Base-by-base conservation (phyloP, 2,888 invertebrate genomes). In the Luffia ferchaultella region DNA sequence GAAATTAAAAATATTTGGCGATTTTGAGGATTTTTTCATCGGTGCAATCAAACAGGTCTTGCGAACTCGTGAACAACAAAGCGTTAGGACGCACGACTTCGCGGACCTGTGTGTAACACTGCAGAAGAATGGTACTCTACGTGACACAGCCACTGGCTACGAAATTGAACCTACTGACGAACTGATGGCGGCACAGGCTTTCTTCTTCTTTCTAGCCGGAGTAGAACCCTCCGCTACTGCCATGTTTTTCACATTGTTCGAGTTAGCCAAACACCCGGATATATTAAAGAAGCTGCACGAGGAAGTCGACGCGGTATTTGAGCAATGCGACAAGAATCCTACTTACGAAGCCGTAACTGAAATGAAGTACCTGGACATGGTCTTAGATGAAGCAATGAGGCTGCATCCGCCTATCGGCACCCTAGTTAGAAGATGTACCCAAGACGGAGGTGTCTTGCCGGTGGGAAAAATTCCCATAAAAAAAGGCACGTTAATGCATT, bases 191-290 rank as follows among this genome's bases (percentile, higher is more conserved):
- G 75, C 78, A 1, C 82, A 84, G 57, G 76, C 77, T 0, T 77
- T 84, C 49, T 71, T 82, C 54, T 83, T 84, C 52, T 80, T 80
- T 41, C 52, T 78, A 40, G 83, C 78, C 20, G 85, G 85, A 1
- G 68, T 73, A 2, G 83, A 84, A 44, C 76, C 80, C 1, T 68
- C 77, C 9, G 76, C 82, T 1, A 72, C 63, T 9, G 56, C 73
- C 0, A 69, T 84, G 58, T 68, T 75, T 55, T 80, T 73, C 41
- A 62, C 67, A 7, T 57, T 78, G 9, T 56, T 76, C 40, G 68
- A 73, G 54, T 60, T 85, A 1, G 68, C 82, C 1, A 59, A 65
- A 20, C 68, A 83, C 55, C 68, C 65, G 17, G 59, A 67, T 1
- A 62, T 78, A 1, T 64, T 84, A 16, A 54, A 58, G 1, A 73